These are phyloP conservation scores for Cephus runcator DNA, from an alignment of 2,888 invertebrate species.

Conservation along the genomic window DNA sequence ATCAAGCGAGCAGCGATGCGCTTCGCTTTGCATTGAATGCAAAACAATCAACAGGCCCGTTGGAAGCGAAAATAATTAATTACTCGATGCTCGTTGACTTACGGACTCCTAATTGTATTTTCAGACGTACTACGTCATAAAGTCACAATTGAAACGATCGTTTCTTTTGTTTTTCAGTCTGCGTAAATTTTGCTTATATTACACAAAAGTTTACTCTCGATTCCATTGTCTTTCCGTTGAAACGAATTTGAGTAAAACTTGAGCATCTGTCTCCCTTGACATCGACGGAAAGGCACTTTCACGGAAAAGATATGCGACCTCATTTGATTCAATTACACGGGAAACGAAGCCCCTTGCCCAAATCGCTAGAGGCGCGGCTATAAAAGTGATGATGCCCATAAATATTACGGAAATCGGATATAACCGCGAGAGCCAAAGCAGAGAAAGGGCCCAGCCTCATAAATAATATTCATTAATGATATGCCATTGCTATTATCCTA, in stretches of 20 bases:
- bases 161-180: background rate
- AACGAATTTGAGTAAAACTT: background rate
- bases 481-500: background rate
- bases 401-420: constrained; percentile 4
- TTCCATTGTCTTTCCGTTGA: background rate
- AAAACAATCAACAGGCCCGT: too few species aligned
- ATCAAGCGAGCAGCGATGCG: too few species aligned
- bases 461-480: background rate
- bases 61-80: too few species aligned
- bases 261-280: background rate
- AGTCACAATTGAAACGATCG: background rate
- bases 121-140: too few species aligned
- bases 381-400: background rate
- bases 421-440: background rate
- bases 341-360: background rate
- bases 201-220: background rate
- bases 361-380: background rate
- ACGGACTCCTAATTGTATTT: too few species aligned
- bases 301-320: background rate
- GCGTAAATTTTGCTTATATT: background rate
- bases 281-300: background rate
- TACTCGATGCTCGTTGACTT: too few species aligned
- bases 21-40: too few species aligned
- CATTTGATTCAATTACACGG: background rate
- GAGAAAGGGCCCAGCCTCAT: background rate